Conservation (phyloP, 2,113 vertebrate species). For the Lepus europaeus region DNA sequence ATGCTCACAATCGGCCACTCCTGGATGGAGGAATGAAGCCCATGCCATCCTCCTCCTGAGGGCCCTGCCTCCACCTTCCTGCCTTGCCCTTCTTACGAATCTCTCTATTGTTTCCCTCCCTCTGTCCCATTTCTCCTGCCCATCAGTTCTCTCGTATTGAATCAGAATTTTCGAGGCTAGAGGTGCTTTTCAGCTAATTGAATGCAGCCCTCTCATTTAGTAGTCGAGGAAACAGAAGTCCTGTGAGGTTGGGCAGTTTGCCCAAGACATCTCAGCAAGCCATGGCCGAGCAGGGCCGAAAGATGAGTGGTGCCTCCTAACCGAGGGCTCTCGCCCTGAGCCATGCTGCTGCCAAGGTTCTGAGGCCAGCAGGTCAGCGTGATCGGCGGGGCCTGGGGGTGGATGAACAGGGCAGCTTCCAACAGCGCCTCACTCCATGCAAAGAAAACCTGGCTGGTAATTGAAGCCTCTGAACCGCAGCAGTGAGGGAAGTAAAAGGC, state of each 20-base stretch:
- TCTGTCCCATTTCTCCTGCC: neutral
- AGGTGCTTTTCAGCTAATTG: neutral
- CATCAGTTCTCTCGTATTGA: neutral
- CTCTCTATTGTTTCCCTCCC: neutral
- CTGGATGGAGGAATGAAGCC: neutral
- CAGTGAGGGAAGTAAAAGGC: conserved; percentile 22
- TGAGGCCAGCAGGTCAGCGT: conserved; percentile 47
- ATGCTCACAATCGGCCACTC: neutral
- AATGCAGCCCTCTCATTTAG: conserved; percentile 31
- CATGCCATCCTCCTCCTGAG: neutral
- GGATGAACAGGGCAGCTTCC: conserved; percentile 63
- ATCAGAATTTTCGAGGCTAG: conserved; percentile 37
- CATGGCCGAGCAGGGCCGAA: neutral
- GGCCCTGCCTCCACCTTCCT: neutral
- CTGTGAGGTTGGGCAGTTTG: neutral
- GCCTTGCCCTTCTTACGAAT: neutral
- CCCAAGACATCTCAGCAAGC: neutral
- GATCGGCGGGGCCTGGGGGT: conserved; percentile 56
- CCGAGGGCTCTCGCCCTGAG: neutral
- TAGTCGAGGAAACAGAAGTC: conserved; percentile 57
- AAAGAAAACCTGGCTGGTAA: conserved; percentile 71
- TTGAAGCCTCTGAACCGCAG: conserved; percentile 61
- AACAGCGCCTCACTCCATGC: conserved; percentile 70
- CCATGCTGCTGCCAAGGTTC: conserved; percentile 69
- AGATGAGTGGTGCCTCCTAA: conserved; percentile 10